A percentile compares a stretch with the other conserved stretches of the same genome.
Evolutionary conservation across 2,797 vertebrate species (phyloP).

Genomic region (Rhinoraja longicauda): DNA sequence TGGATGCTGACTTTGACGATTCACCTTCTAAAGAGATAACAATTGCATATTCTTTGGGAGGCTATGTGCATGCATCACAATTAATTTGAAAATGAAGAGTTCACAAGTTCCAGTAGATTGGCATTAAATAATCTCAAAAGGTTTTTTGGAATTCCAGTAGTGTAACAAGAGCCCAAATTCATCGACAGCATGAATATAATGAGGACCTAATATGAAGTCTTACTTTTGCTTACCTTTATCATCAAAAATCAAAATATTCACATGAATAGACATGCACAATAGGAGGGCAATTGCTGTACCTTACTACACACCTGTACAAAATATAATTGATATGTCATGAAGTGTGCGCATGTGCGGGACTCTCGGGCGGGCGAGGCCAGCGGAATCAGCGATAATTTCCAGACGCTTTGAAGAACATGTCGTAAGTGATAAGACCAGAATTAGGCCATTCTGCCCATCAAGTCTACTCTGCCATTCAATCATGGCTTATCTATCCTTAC

Average conservation of each 20-base stretch:
- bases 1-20: neutral
- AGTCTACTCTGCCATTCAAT: no score
- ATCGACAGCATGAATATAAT: neutral
- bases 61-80: neutral
- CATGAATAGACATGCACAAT: neutral
- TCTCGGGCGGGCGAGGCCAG: no score
- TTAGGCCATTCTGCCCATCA: no score
- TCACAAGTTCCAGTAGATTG: neutral
- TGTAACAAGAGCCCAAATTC: neutral
- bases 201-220: neutral
- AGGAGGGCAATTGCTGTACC: neutral
- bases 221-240: neutral
- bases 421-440: no score
- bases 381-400: no score
- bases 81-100: neutral
- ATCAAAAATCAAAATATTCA: conserved; percentile 1
- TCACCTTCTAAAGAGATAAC: neutral
- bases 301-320: neutral
- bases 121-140: neutral
- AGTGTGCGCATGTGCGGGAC: no score
- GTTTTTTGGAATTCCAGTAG: neutral
- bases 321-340: no score
- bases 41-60: neutral
- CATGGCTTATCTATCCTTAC: no score
- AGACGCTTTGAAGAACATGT: no score